These are phyloP conservation scores for Muscidifurax raptorellus DNA, from an alignment of 1,140 invertebrate genomes.

Conservation along the genomic window DNA sequence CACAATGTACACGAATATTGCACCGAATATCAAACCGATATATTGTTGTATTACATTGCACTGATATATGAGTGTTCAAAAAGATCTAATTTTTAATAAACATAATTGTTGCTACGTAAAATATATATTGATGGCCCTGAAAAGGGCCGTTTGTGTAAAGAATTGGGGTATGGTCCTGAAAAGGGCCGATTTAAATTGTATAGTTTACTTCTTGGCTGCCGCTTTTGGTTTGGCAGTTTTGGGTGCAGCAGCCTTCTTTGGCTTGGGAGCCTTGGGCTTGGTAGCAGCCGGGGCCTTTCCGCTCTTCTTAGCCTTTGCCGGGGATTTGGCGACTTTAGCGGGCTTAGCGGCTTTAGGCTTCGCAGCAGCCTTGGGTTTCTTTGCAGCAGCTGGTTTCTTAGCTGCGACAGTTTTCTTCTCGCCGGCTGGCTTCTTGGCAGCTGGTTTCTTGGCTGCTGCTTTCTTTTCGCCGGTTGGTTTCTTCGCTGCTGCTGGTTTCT, in stretches of 20 bases:
- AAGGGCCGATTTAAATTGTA: constrained; percentile 57
- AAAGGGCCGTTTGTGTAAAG: not conserved
- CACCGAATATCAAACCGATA: too few relatives aligned
- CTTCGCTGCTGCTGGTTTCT: constrained; percentile 6
- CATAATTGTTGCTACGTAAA: too few relatives aligned
- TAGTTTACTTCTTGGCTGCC: not conserved
- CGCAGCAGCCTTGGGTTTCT: not conserved
- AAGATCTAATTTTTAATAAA: too few relatives aligned
- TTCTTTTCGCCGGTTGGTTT: constrained; percentile 11
- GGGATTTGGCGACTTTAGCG: not conserved
- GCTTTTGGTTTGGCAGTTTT: constrained; percentile 39
- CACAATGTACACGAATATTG: too few relatives aligned
- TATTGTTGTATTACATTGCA: too few relatives aligned
- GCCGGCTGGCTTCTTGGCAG: constrained; percentile 1
- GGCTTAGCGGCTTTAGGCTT: constrained; percentile 14
- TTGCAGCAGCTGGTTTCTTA: constrained; percentile 28
- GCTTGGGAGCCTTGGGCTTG: constrained; percentile 40
- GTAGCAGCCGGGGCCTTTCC: constrained; percentile 1
- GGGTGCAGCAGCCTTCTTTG: constrained; percentile 14
- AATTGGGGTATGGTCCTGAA: constrained; percentile 53
- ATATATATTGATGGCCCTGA: constrained; percentile 9
- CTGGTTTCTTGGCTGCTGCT: not conserved
- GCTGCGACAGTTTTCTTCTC: not conserved
- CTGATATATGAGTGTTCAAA: too few relatives aligned
- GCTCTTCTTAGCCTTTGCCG: constrained; percentile 17